Percentiles rank a stretch among this genome's conserved stretches.
Conservation (phyloP, 2,113 vertebrate species). For the Hyaena hyaena region DNA sequence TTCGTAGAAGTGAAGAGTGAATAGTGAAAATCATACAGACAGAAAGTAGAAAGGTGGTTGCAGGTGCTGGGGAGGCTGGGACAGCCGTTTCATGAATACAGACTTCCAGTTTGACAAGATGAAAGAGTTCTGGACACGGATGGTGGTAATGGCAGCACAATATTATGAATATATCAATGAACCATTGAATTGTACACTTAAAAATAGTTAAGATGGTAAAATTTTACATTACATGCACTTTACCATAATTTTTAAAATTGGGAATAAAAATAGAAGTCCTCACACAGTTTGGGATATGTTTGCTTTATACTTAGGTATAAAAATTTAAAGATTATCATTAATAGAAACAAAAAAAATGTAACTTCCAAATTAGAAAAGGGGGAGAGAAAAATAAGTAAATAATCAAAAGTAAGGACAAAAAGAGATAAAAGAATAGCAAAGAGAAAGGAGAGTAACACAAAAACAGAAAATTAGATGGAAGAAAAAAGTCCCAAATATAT, state of each 20-base stretch:
- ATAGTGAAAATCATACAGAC: neutral
- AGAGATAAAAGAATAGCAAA: neutral
- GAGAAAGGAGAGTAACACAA: neutral
- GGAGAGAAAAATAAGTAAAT: neutral
- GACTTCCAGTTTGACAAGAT: neutral
- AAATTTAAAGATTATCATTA: neutral
- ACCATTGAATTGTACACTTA: neutral
- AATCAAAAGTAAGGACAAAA: neutral
- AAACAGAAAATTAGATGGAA: slow-evolving; percentile 4
- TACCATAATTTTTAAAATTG: neutral
- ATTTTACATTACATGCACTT: neutral
- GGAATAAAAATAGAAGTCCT: neutral
- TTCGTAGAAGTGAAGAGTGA: neutral
- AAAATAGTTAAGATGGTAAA: neutral
- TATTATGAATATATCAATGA: neutral
- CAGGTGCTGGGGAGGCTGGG: neutral
- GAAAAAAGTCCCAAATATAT: neutral
- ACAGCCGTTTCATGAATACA: neutral
- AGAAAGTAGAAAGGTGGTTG: neutral
- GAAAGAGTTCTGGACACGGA: neutral
- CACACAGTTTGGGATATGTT: neutral
- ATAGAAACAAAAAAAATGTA: neutral
- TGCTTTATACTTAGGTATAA: neutral
- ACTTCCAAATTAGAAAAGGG: neutral
- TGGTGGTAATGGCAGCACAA: neutral